Percentiles rank a stretch among this genome's conserved stretches.
These are phyloP conservation scores for Drosophila tsacasi DNA, from an alignment of 1,140 invertebrate genomes.

Conservation along the genomic window DNA sequence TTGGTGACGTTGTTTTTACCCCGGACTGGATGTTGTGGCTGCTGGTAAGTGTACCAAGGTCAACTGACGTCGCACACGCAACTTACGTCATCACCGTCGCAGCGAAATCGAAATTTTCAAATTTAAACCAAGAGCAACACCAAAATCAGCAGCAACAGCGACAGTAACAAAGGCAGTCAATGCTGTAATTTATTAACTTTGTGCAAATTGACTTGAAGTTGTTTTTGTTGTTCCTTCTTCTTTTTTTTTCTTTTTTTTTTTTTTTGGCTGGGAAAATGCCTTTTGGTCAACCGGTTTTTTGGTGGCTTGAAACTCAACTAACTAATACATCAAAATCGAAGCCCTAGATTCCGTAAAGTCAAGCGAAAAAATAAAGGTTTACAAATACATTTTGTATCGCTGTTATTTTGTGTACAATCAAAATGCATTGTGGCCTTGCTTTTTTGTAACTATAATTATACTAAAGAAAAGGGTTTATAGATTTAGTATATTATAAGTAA, in stretches of 20 bases:
- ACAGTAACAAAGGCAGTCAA: conserved; percentile 52
- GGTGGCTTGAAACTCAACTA: conserved; percentile 10
- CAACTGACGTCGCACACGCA: conserved; percentile 69
- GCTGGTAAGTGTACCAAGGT: conserved; percentile 76
- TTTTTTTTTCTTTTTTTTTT: neutral
- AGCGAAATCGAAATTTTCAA: conserved; percentile 62
- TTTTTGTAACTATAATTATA: neutral
- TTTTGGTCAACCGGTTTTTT: conserved; percentile 43
- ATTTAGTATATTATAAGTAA: neutral
- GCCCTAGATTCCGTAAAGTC: conserved; percentile 26
- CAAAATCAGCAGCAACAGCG: conserved; percentile 13
- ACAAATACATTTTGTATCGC: neutral
- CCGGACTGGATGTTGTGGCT: conserved; percentile 19
- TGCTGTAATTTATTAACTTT: conserved; percentile 78
- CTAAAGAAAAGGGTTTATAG: neutral
- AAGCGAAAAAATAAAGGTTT: conserved; percentile 6
- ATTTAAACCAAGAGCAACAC: conserved; percentile 54
- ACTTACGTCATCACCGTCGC: conserved; percentile 61
- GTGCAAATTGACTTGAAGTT: conserved; percentile 51
- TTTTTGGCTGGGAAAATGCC: conserved; percentile 38
- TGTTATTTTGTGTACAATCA: neutral
- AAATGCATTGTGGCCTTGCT: neutral
- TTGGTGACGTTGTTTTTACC: conserved; percentile 38
- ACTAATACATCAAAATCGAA: conserved; percentile 39
- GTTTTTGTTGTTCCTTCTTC: conserved; percentile 7